Conservation (phyloP, 2,113 vertebrate genomes). For the Eulemur macaco region DNA sequence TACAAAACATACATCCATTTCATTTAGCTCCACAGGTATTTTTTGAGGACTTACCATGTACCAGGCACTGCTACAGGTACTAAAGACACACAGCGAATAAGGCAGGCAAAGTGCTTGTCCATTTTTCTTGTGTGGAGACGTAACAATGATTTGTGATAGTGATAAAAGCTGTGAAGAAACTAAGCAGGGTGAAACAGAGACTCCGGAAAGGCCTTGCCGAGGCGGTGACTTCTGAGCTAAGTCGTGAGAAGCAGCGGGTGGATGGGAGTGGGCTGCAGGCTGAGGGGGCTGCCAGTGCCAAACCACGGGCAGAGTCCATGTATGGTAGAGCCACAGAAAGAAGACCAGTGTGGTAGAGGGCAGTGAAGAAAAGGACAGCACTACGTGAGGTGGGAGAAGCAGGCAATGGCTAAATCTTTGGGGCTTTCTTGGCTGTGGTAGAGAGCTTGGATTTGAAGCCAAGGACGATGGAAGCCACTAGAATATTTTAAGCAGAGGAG, state of each 20-base stretch:
- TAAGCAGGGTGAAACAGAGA: neutral
- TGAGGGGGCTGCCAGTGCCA: fast-evolving
- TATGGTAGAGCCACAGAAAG: neutral
- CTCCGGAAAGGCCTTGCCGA: neutral
- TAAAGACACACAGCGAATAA: neutral
- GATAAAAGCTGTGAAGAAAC: neutral
- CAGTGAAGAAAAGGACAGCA: neutral
- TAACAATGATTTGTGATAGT: neutral
- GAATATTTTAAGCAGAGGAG: neutral
- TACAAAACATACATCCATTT: neutral
- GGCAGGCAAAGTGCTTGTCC: neutral
- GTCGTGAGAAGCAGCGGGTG: fast-evolving
- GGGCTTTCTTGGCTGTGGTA: neutral
- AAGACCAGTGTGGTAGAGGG: neutral
- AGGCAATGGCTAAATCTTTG: neutral
- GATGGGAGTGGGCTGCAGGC: neutral
- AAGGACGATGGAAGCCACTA: neutral
- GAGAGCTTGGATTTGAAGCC: neutral
- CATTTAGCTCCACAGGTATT: neutral
- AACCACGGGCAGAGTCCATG: fast-evolving
- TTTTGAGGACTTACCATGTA: neutral
- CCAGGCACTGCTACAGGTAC: neutral
- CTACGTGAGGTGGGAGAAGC: neutral
- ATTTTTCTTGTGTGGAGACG: neutral
- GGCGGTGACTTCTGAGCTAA: neutral